A percentile compares a stretch with the other conserved stretches of the same genome.
phyloP scores from a whole-genome alignment of 2,888 invertebrate species.

The Artemia sinica region DNA sequence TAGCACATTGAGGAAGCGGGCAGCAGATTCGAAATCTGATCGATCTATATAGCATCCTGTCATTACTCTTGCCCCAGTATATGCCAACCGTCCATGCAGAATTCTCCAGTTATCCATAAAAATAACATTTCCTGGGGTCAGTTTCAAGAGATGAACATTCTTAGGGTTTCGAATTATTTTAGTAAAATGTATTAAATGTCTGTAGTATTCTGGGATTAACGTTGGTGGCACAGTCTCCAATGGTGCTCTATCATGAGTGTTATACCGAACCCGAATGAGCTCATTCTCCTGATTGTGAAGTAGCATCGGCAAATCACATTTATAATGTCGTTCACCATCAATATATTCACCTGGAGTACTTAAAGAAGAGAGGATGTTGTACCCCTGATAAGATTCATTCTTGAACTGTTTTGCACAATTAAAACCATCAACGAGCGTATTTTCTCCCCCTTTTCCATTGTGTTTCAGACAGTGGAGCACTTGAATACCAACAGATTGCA shows the following conservation, averaged over 20 bases:
- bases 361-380: constrained; percentile 40
- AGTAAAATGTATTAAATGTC: constrained; percentile 39
- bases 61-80: constrained; percentile 46
- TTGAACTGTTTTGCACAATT: constrained; percentile 43
- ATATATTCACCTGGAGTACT: constrained; percentile 46
- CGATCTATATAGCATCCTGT: constrained; percentile 54
- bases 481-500: constrained; percentile 49
- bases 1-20: constrained; percentile 30
- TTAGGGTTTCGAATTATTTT: constrained; percentile 37
- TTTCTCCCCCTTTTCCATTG: constrained; percentile 50
- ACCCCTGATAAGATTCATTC: constrained; percentile 39
- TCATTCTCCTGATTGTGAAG: constrained; percentile 39
- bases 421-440: constrained; percentile 54
- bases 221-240: constrained; percentile 38
- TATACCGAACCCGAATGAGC: constrained; percentile 40
- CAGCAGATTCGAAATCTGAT: constrained; percentile 48
- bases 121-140: constrained; percentile 49
- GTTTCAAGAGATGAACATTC: constrained; percentile 42
- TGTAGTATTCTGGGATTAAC: constrained; percentile 43
- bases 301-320: constrained; percentile 42
- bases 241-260: constrained; percentile 53
- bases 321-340: constrained; percentile 43
- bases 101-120: constrained; percentile 62
- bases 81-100: constrained; percentile 52
- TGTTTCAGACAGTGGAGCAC: constrained; percentile 43